Base-by-base conservation (phyloP, 2,797 vertebrate genomes). In the Peromyscus melanophrys region DNA sequence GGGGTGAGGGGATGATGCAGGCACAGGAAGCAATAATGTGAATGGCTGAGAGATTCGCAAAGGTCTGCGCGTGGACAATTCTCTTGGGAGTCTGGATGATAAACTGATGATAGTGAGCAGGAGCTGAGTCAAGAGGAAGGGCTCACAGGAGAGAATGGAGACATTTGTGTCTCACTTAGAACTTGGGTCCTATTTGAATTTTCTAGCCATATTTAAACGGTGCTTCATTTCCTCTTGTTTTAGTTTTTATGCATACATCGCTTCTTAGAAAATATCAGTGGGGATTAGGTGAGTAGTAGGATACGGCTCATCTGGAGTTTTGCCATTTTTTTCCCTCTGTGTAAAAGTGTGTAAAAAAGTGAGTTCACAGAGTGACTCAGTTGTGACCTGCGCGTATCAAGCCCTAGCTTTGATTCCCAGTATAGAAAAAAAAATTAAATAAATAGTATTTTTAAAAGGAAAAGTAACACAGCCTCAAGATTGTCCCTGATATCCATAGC, bases 331-430 rank as follows among this genome's bases (percentile, higher is more conserved):
- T n/a, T 7, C 9, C 6, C 71, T 89, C 43, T 93, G 49, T 87
- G 94, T 89, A 23, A 69, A 96, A 95, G 83, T 93, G 49, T 87
- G 94, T 89, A 23, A 69, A 96, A 95, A 87, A 78, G 55, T 67
- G n/a, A 91, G 59, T 77, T 69, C 17, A 12, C 6, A 65, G 31
- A 40, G 46, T 91, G 49, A 29, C 49, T 52, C 43, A 82, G 65
- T 71, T 6, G 2, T 34, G 65, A 19, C 63, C 71, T 34, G 43
- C 43, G 17, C 0, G 14, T 52, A 52, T 49, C 25, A n/a, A 46
- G 11, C 12, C 75, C 61, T 52, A 16, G 14, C 40, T 78, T 90
- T 31, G 19, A 40, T 21, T 43, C 34, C 16, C 59, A 78, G 40
- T 10, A 78, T 29, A 31, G 17, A 21, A 8, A 43, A 55, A 27